Evolutionary conservation across 2,888 invertebrate genomes (phyloP).

Genomic region (Dyspetes luteomarginatus): DNA sequence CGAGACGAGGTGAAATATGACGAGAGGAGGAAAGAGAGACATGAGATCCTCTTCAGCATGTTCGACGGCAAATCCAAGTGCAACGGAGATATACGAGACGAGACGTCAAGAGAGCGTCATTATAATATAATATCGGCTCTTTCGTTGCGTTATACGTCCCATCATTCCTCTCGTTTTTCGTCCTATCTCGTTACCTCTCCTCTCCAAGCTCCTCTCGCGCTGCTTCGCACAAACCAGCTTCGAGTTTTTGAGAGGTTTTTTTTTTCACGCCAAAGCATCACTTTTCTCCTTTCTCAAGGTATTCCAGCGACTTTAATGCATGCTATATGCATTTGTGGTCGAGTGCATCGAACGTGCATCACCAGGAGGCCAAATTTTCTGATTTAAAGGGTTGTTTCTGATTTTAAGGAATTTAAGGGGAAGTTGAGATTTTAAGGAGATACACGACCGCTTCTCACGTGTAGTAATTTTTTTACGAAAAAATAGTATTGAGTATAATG

Average conservation of each 20-base stretch:
- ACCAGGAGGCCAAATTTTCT: no score
- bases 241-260: constrained; percentile 21
- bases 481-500: no score
- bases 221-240: neutral
- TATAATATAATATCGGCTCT: constrained; percentile 68
- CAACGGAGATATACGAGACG: constrained; percentile 35
- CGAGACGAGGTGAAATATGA: constrained; percentile 48
- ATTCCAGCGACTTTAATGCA: no score
- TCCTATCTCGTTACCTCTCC: constrained; percentile 49
- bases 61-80: constrained; percentile 53
- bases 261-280: constrained; percentile 33
- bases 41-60: constrained; percentile 35
- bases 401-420: no score
- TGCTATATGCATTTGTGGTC: no score
- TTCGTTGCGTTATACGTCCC: constrained; percentile 39
- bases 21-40: constrained; percentile 32
- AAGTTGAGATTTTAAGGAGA: no score
- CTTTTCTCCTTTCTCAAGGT: constrained; percentile 5
- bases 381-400: no score
- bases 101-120: constrained; percentile 68
- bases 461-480: no score
- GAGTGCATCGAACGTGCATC: no score
- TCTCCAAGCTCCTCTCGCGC: neutral
- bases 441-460: no score
- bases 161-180: constrained; percentile 52